Conservation (phyloP, 2,797 vertebrate species). For the Corythornis leucogaster region DNA sequence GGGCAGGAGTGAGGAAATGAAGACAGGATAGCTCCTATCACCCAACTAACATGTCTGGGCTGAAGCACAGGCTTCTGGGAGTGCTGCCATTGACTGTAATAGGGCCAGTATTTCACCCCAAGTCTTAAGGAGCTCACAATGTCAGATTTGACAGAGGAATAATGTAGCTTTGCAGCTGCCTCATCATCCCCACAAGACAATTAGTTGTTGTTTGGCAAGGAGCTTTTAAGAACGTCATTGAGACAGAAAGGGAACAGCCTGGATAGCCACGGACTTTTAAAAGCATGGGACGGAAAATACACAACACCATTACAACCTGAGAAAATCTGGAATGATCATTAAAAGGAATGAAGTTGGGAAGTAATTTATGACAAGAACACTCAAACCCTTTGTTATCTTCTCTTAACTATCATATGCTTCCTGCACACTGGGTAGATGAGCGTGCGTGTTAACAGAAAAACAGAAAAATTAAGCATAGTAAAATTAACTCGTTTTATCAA, state of each 20-base stretch:
- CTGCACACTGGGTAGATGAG: conserved; percentile 59
- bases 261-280: conserved; percentile 68
- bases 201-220: conserved; percentile 72
- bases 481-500: conserved; percentile 82
- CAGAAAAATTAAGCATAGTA: conserved; percentile 70
- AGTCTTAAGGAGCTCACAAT: conserved; percentile 38
- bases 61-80: conserved; percentile 21
- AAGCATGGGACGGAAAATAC: conserved; percentile 57
- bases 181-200: conserved; percentile 66
- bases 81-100: conserved; percentile 37
- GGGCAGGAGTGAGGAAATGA: conserved; percentile 60
- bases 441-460: conserved; percentile 54
- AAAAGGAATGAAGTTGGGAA: conserved; percentile 75
- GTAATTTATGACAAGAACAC: conserved; percentile 75
- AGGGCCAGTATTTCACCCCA: conserved; percentile 54
- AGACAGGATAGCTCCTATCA: conserved; percentile 52
- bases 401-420: conserved; percentile 70
- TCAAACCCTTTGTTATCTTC: conserved; percentile 73
- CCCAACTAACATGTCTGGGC: conserved; percentile 53
- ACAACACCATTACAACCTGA: conserved; percentile 60
- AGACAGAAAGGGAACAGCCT: conserved; percentile 68
- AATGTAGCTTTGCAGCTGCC: conserved; percentile 60
- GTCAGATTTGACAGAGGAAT: conserved; percentile 14
- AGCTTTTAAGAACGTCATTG: conserved; percentile 65
- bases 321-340: conserved; percentile 75